These are phyloP conservation scores for Trichogramma evanescens DNA, from an alignment of 2,888 invertebrate genomes.

Conservation along the genomic window DNA sequence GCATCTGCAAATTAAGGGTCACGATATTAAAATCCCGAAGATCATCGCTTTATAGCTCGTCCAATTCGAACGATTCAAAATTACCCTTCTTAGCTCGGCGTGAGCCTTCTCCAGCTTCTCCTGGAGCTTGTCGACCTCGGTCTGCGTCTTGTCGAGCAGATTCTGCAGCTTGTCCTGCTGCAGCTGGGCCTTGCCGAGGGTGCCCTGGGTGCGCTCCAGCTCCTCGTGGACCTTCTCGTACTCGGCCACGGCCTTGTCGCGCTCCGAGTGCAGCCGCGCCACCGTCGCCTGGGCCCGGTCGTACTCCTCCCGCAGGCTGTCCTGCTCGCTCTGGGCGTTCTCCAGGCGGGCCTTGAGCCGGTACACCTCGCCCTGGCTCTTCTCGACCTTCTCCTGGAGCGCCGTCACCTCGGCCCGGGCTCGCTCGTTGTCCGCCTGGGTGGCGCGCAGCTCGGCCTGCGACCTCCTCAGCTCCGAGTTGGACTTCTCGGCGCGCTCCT, in stretches of 20 bases:
- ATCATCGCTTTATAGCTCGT: not conserved
- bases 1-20: slow-evolving; percentile 52
- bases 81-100: slow-evolving; percentile 73
- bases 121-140: slow-evolving; percentile 82
- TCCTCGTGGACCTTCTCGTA: slow-evolving; percentile 83
- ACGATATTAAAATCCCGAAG: not conserved
- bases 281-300: slow-evolving; percentile 79
- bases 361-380: slow-evolving; percentile 91
- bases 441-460: slow-evolving; percentile 83
- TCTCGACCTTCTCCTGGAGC: slow-evolving; percentile 85
- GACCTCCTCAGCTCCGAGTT: slow-evolving; percentile 78
- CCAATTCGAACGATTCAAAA: not conserved
- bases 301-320: slow-evolving; percentile 85
- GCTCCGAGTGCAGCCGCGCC: slow-evolving; percentile 78
- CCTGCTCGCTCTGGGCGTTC: slow-evolving; percentile 91
- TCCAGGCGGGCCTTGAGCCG: slow-evolving; percentile 88
- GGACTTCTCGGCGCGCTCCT: slow-evolving; percentile 75
- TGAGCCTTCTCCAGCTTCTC: slow-evolving; percentile 79
- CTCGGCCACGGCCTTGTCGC: slow-evolving; percentile 78
- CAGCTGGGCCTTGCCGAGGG: slow-evolving; percentile 82
- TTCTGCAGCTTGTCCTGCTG: slow-evolving; percentile 89
- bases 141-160: slow-evolving; percentile 80
- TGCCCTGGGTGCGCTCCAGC: slow-evolving; percentile 80
- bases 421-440: slow-evolving; percentile 85
- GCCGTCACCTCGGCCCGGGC: slow-evolving; percentile 75